Evolutionary conservation across 2,888 invertebrate genomes (phyloP).

Genomic region (Andrena camellia): DNA sequence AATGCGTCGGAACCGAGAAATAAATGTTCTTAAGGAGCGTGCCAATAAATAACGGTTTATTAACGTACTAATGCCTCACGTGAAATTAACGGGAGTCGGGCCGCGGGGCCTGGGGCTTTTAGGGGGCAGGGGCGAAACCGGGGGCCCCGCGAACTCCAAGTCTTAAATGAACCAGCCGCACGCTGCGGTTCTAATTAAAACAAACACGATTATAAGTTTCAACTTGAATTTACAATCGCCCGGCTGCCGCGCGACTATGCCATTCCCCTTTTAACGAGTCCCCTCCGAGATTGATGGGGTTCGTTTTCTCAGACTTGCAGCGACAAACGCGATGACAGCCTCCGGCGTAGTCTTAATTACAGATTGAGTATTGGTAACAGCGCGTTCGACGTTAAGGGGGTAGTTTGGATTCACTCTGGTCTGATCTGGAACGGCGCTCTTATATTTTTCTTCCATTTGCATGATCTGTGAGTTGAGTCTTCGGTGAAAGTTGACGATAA

Average conservation of each 20-base stretch:
- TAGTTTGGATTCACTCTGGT: too few species aligned
- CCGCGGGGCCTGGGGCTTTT: conserved; percentile 27
- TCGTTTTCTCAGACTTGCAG: not conserved
- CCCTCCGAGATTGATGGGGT: not conserved
- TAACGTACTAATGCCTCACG: conserved; percentile 74
- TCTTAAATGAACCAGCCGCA: conserved; percentile 77
- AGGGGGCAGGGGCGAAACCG: conserved; percentile 16
- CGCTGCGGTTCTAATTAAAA: conserved; percentile 82
- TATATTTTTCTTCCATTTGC: too few species aligned
- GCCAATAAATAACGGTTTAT: conserved; percentile 79
- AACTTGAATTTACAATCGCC: conserved; percentile 77
- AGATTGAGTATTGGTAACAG: not conserved
- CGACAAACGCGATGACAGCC: not conserved
- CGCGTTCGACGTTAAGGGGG: too few species aligned
- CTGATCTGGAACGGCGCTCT: too few species aligned
- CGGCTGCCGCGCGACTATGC: conserved; percentile 59
- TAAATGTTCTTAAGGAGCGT: conserved; percentile 66
- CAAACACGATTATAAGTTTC: conserved; percentile 81
- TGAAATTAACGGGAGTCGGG: conserved; percentile 75
- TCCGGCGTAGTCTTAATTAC: too few species aligned
- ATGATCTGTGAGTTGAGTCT: too few species aligned
- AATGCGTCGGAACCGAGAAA: conserved; percentile 54
- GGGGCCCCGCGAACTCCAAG: conserved; percentile 61
- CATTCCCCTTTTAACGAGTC: conserved; percentile 22
- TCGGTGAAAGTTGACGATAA: too few species aligned